A percentile compares a stretch with the other conserved stretches of the same genome.
Evolutionary conservation across 1,140 invertebrate species (phyloP).

Genomic region (Helicoverpa armigera): DNA sequence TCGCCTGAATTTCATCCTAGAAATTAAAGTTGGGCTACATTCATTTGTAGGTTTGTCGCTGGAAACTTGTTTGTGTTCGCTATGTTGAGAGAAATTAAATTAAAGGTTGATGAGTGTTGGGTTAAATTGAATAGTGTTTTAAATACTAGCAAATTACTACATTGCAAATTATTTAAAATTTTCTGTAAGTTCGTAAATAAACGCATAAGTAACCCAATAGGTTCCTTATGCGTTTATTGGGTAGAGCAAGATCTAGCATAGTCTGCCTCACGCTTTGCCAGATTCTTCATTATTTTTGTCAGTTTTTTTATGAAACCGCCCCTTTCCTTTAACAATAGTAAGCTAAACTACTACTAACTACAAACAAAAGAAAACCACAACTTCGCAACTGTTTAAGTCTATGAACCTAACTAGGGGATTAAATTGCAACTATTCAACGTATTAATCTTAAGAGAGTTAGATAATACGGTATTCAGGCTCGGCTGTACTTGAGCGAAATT

Average conservation of each 20-base stretch:
- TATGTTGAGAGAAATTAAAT: slow-evolving; percentile 4
- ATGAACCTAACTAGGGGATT: slow-evolving; percentile 9
- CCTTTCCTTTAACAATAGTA: background rate
- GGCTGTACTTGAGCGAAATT: slow-evolving; percentile 1
- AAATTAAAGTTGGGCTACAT: slow-evolving; percentile 9
- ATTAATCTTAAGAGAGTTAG: slow-evolving; percentile 20
- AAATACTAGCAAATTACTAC: no score
- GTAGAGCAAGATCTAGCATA: no score
- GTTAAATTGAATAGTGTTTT: no score
- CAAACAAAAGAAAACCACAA: slow-evolving; percentile 1
- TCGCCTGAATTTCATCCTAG: slow-evolving; percentile 6
- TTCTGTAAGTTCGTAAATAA: no score
- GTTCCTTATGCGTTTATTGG: no score
- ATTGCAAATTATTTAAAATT: no score
- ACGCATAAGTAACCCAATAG: no score
- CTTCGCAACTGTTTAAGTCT: background rate
- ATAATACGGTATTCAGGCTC: slow-evolving; percentile 18
- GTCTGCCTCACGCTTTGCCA: no score
- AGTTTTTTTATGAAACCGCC: no score
- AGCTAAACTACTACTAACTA: background rate
- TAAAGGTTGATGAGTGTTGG: background rate
- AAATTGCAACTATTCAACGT: background rate
- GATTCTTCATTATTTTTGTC: no score
- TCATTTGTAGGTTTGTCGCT: background rate
- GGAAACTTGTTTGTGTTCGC: background rate